phyloP scores from a whole-genome alignment of 2,888 invertebrate genomes.

The Altica lythri region DNA sequence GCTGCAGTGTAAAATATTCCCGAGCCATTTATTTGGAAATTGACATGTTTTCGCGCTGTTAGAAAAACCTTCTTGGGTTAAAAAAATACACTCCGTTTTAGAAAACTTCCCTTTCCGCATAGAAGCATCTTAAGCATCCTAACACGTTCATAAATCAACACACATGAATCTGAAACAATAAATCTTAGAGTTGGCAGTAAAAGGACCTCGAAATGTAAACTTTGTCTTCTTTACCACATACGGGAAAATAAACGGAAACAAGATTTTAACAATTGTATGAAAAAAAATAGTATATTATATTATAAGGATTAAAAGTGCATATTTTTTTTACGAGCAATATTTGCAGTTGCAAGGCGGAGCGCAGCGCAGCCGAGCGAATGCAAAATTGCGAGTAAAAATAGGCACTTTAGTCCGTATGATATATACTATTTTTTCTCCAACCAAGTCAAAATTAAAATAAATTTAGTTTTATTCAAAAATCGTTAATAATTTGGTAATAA shows the following conservation, averaged over 20 bases:
- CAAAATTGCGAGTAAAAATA: too few species aligned
- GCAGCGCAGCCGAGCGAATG: too few species aligned
- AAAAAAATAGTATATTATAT: too few species aligned
- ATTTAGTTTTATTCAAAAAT: too few species aligned
- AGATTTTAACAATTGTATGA: background rate
- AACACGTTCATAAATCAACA: constrained; percentile 6
- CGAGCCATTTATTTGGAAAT: background rate
- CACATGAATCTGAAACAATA: constrained; percentile 5
- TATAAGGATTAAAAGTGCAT: too few species aligned
- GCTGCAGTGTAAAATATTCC: background rate
- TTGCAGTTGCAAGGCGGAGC: too few species aligned
- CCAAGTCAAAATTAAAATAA: too few species aligned
- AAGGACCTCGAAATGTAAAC: constrained; percentile 5
- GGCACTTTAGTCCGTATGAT: too few species aligned
- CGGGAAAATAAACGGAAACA: background rate
- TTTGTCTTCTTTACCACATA: background rate
- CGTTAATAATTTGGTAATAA: too few species aligned
- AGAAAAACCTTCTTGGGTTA: constrained; percentile 1
- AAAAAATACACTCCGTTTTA: constrained; percentile 1
- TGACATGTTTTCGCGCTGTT: constrained; percentile 3
- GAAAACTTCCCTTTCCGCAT: constrained; percentile 4
- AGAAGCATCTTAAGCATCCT: constrained; percentile 3
- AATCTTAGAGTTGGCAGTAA: background rate
- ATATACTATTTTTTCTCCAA: too few species aligned
- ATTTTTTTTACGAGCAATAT: too few species aligned